Evolutionary conservation across 1,140 invertebrate species (phyloP).

Genomic region (Tribolium madens): DNA sequence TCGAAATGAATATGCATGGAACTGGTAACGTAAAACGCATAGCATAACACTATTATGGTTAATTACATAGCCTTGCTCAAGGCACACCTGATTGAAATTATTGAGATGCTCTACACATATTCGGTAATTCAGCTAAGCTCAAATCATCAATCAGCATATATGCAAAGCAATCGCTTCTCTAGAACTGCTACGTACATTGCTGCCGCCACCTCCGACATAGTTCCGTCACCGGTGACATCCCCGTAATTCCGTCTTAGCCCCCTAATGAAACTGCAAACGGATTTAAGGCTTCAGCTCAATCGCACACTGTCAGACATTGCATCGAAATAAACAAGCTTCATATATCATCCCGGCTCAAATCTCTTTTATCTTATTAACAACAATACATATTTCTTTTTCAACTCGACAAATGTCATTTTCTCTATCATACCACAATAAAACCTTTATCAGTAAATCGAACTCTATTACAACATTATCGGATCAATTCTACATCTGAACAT

Average conservation of each 20-base stretch:
- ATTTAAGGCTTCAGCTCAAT: constrained; percentile 34
- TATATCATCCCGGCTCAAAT: constrained; percentile 30
- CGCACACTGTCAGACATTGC: constrained; percentile 20
- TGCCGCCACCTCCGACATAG: constrained; percentile 17
- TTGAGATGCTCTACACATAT: constrained; percentile 21
- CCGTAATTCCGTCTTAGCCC: constrained; percentile 32
- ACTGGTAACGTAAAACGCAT: neutral
- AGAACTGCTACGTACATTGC: constrained; percentile 1
- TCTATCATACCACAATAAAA: neutral
- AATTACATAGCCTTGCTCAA: constrained; percentile 5
- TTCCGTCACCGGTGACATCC: constrained; percentile 30
- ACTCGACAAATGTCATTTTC: constrained; percentile 13
- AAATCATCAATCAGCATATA: constrained; percentile 41
- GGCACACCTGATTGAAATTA: constrained; percentile 39
- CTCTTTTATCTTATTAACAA: constrained; percentile 14
- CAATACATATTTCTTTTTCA: constrained; percentile 1
- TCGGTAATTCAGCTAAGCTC: constrained; percentile 28
- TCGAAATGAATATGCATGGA: constrained; percentile 24
- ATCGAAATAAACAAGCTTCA: constrained; percentile 26
- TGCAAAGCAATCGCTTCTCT: constrained; percentile 40
- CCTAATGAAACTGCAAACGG: constrained; percentile 37
- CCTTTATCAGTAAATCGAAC: neutral
- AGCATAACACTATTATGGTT: constrained; percentile 9
- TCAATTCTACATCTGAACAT: neutral
- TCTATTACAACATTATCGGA: neutral